Base-by-base conservation (phyloP, 1,140 invertebrate species). In the Bicyclus anynana region DNA sequence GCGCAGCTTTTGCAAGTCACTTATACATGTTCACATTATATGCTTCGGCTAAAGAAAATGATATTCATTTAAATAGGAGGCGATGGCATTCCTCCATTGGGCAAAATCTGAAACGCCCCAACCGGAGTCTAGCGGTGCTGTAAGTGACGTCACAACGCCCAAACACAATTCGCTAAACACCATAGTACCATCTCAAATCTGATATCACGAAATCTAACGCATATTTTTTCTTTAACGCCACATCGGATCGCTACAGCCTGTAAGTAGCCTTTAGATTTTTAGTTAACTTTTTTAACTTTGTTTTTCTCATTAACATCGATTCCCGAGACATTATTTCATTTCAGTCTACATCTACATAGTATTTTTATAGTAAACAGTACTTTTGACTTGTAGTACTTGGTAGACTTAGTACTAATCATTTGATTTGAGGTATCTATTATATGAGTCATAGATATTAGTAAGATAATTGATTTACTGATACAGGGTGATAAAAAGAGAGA, bases 401-500 rank as follows among this genome's bases (percentile, higher is more conserved):
- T 7, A 33, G n/a, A 35, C 13, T 21, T 49, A 48, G 20, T 26
- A 10, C 38, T 17, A 37, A 49, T 37, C 7, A 12, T 27, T 42
- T 40, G 9, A 14, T 53, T 42, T 42, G 10, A 26, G 5, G 16
- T 21, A 14, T 16, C 10, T 20, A 33, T 26, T 13, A 21, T 27
- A 18, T 9, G 20, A 26, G 27, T 21, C 37, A 1, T 38, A 16
- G 5, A 38, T 5, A 0, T 2, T 10, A 17, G 46, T 51, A 59
- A 35, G 50, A 50, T 29, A 9, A 50, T 2, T 14, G 27, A 20
- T 53, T 60, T 33, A 49, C 23, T 69, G n/a, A n/a, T n/a, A 9
- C 67, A 95, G 94, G 94, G 93, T 74, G 93, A 95, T 84, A 95
- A 95, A 90, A 95, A 95, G 84, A 90, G 94, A 59, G 94, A 95